Evolutionary conservation across 2,888 invertebrate genomes (phyloP), one percentile per base, ranked within the genome.

Genomic region (Athalia cordata): DNA sequence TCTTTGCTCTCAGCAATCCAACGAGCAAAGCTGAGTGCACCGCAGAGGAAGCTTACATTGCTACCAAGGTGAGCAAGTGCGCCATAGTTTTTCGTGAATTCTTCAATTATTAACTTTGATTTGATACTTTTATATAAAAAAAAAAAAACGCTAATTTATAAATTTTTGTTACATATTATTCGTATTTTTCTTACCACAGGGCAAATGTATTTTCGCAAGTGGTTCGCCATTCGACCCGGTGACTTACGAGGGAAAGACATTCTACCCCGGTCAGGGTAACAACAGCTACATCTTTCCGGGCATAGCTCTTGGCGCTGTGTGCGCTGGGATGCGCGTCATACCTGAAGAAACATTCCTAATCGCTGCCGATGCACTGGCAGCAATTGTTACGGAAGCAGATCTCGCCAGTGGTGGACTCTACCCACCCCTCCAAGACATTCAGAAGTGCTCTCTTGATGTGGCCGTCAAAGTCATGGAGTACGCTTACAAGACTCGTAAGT

Each of bases 281-380:
- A 99, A 99, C 91, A 95, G 98, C 0, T 99, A 99, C 91, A 97
- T 99, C 90, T 98, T 98, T 93, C 99, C 99, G 15, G 99, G 99
- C 4, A 93, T 98, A 83, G 98, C 98, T 45, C 93, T 99, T 66
- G 99, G 96, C 81, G 95, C 96, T 78, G 94, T 99, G 83, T 95
- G 95, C 86, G 96, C 97, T 82, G 97, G 98, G 77, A 95, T 98
- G 90, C 92, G 95, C 84, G 96, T 95, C 87, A 97, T 99, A 88
- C 94, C 95, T 11, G 98, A 99, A 87, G 96, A 97, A 84, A 93
- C 97, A 80, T 98, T 99, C 93, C 93, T 99, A 78, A 93, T 96
- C 13, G 95, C 99, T 52, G 98, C 99, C 3, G 93, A 96, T 94
- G 93, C 95, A 77, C 91, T 99, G 78, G 94, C 98, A 0, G 93